Evolutionary conservation across 1,140 invertebrate species (phyloP), one percentile per base, ranked within the genome.

Genomic region (Neodiprion pinetum): DNA sequence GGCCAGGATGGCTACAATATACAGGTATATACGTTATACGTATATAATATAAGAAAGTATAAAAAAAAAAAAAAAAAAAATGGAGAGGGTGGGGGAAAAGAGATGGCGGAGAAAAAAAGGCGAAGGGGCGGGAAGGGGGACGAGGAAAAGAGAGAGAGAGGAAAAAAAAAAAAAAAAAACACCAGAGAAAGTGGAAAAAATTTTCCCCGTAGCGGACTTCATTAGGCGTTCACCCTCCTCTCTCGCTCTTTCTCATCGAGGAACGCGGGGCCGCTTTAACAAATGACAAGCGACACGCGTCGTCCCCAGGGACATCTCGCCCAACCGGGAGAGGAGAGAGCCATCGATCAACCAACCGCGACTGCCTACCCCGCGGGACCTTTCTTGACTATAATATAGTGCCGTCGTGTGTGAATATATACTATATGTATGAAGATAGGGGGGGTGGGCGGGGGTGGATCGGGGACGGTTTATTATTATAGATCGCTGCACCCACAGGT

Each of bases 261-360:
- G n/a, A 61, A n/a, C 11, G n/a, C 11, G n/a, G 11, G 53, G 11
- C 11, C 53, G 53, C 11, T 61, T 61, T 61, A 61, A 61, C n/a
- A 61, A 61, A 61, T 61, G 53, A 61, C 53, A n/a, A 61, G 53
- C 53, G 53, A 61, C 53, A 61, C 53, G 53, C 53, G 53, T 61
- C 53, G 53, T 61, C 53, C 53, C 53, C 53, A 61, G 53, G 53
- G 53, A 61, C 53, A 61, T 61, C 53, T 61, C 53, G 53, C 53
- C 53, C 11, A 61, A 61, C 53, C 11, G 53, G 53, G n/a, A 61
- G 53, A 61, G 53, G n/a, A n/a, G 53, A 61, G 53, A 61, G 53
- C 53, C 53, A 61, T 61, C 53, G 53, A 61, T 61, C 53, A 61
- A 61, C 53, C 53, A 61, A 61, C 53, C 53, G 4, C 53, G 53